Evolutionary conservation across 2,797 vertebrate genomes (phyloP), one percentile per base, ranked within the genome.

Genomic region (Anabacerthia variegaticeps): DNA sequence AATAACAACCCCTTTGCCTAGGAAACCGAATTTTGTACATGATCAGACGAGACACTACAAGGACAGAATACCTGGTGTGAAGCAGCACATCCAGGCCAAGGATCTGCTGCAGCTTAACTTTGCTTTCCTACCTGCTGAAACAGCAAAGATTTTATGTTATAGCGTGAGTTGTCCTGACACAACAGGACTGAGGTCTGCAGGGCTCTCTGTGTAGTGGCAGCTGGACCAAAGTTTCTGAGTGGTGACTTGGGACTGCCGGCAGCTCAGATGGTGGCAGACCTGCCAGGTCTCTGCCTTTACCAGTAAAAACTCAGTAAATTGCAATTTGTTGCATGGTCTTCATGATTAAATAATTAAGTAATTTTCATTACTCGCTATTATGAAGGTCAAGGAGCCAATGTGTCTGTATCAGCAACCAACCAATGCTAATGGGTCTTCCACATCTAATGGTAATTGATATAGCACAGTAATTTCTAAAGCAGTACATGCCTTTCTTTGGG

Each of bases 331-430:
- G 77, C 28, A 3, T 10, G 49, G 49, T 89, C 83, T 82, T 90
- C 91, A 52, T 75, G 67, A 89, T 80, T 83, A 95, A 94, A 94
- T 77, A 94, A 89, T 93, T 58, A 88, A 90, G 56, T 27, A 55
- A 72, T 80, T 94, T 93, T 94, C 63, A 93, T 93, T 91, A 83
- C 71, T 92, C 0, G 4, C 68, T 74, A 66, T 83, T 89, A 87
- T 21, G 76, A 95, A 87, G 78, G 83, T 92, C 80, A 93, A 78
- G 77, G 87, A 95, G 81, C 36, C 94, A 96, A 69, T 44, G 72
- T 37, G 46, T 30, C 67, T 21, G 1, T 27, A 90, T 36, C 61
- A 63, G 83, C 54, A 91, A 62, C 18, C 20, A 68, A 65, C 52
- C 92, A 85, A 19, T 34, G 46, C 71, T 92, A 80, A 93, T 78